These are phyloP conservation scores for Pristionchus pacificus DNA, from an alignment of 1,140 invertebrate species.

Conservation along the genomic window DNA sequence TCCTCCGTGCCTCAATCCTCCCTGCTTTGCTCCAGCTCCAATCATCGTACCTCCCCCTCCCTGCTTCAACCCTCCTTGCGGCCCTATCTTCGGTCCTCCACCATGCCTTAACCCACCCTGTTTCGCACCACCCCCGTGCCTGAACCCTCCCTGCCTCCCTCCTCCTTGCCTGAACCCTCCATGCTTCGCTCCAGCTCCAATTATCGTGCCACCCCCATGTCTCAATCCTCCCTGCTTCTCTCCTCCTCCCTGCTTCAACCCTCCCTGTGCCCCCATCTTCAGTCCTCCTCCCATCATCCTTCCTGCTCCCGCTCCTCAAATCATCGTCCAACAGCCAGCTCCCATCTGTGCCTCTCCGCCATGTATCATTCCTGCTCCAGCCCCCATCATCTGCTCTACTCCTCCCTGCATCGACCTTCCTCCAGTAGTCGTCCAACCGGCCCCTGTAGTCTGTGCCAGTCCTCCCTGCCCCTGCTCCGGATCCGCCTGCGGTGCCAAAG, in stretches of 20 bases:
- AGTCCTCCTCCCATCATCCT: neutral
- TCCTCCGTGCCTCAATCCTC: constrained; percentile 10
- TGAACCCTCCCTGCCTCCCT: constrained; percentile 16
- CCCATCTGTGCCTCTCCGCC: no score
- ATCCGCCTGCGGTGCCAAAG: no score
- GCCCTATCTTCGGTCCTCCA: neutral
- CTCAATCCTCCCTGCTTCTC: constrained; percentile 17
- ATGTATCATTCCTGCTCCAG: constrained; percentile 10
- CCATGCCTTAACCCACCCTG: constrained; percentile 11
- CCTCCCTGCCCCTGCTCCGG: neutral
- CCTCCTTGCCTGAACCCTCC: constrained; percentile 13
- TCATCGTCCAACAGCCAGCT: neutral
- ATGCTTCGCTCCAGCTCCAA: constrained; percentile 16
- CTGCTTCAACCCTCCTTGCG: neutral
- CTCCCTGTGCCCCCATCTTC: constrained; percentile 5
- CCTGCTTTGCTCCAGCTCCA: constrained; percentile 7
- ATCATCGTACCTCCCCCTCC: neutral
- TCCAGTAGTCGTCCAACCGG: neutral
- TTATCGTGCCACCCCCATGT: constrained; percentile 13
- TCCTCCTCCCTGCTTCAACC: constrained; percentile 6
- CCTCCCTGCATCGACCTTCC: neutral
- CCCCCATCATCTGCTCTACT: neutral
- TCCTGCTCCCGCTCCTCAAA: neutral
- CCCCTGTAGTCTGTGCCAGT: neutral
- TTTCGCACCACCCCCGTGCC: constrained; percentile 13